Percentiles rank a stretch among this genome's conserved stretches.
Conservation (phyloP, 2,888 invertebrate species). For the Sminthurinus aureus region DNA sequence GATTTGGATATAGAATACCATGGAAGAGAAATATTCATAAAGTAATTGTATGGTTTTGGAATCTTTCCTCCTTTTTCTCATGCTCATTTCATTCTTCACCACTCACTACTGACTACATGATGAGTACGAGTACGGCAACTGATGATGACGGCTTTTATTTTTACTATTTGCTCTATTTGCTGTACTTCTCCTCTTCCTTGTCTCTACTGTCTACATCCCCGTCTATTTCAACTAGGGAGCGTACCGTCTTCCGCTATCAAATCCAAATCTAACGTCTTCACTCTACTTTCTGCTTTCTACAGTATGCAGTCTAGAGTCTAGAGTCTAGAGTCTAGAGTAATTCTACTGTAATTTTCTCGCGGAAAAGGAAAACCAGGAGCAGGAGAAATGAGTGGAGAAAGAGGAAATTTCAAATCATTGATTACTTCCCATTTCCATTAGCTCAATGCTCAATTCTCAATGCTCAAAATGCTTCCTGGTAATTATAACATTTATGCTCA, state of each 20-base stretch:
- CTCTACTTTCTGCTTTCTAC: too few species aligned
- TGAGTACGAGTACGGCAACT: not conserved
- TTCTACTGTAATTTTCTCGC: not conserved
- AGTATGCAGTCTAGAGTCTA: too few species aligned
- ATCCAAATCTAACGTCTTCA: not conserved
- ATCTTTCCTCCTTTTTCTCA: not conserved
- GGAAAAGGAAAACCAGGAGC: not conserved
- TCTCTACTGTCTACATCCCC: too few species aligned
- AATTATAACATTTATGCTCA: constrained; percentile 26
- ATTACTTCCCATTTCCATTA: constrained; percentile 28
- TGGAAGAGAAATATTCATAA: too few species aligned
- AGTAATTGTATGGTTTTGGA: not conserved
- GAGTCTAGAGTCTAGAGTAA: too few species aligned
- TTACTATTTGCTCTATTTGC: not conserved
- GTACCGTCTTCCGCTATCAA: not conserved
- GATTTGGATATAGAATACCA: not conserved
- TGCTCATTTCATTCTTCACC: not conserved
- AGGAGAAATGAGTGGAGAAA: not conserved
- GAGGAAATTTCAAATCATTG: constrained; percentile 1
- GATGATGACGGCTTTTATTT: not conserved
- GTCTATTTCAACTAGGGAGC: too few species aligned
- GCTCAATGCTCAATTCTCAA: constrained; percentile 11
- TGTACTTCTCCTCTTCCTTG: not conserved
- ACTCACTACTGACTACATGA: not conserved
- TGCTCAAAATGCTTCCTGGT: constrained; percentile 19